These are phyloP conservation scores for Aleadryas rufinucha DNA, from an alignment of 2,113 vertebrate species.

Conservation along the genomic window DNA sequence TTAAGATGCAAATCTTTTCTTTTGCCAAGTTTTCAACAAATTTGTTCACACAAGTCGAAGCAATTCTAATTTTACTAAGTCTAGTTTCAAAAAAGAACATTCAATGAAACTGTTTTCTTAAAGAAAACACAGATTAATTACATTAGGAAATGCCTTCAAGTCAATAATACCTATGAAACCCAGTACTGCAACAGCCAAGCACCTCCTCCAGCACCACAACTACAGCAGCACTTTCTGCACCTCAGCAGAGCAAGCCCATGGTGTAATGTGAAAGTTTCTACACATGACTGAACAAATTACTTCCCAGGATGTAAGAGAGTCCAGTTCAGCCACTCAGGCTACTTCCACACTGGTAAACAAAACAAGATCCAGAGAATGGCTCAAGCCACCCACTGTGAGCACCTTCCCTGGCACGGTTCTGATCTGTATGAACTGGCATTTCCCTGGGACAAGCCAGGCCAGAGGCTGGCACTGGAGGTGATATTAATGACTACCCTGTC, in stretches of 20 bases:
- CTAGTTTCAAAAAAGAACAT: background rate
- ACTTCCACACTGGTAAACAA: background rate
- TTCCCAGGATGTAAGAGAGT: background rate
- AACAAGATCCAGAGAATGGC: background rate
- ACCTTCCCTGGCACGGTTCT: background rate
- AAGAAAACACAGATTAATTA: background rate
- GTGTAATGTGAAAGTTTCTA: background rate
- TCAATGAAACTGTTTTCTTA: background rate
- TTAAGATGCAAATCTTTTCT: conserved; percentile 74
- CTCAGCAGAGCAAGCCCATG: background rate
- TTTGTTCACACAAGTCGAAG: background rate
- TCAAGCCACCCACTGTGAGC: background rate
- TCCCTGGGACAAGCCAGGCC: background rate
- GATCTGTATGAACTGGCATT: background rate
- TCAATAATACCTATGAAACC: background rate
- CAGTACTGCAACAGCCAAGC: background rate
- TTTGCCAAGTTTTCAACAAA: background rate
- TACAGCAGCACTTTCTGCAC: background rate
- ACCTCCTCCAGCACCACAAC: background rate
- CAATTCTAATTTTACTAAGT: background rate
- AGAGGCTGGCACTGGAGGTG: background rate
- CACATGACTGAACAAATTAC: background rate
- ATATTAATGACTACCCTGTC: background rate
- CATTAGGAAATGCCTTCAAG: background rate
- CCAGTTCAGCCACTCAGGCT: background rate